phyloP scores from a whole-genome alignment of 2,797 vertebrate species.

The Sarcoramphus papa region DNA sequence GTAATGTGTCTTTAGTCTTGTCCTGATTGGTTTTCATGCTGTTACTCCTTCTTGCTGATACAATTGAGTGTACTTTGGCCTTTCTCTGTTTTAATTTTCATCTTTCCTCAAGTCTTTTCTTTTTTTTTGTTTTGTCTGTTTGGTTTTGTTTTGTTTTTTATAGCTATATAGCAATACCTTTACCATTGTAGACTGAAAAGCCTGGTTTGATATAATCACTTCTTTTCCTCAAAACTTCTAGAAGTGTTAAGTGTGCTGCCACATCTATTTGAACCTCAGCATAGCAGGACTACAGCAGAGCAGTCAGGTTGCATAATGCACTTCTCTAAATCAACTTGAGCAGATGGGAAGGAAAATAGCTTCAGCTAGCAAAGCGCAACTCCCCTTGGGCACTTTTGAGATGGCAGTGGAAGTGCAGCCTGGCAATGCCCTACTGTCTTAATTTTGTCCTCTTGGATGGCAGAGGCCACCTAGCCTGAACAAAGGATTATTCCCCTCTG shows the following conservation, averaged over 20 bases:
- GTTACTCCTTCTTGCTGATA: background rate
- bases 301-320: constrained; percentile 4
- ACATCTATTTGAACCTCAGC: background rate
- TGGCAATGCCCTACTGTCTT: constrained; percentile 26
- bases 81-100: background rate
- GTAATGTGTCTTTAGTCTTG: background rate
- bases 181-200: background rate
- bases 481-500: background rate
- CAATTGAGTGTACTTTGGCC: background rate
- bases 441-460: background rate
- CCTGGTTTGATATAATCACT: background rate
- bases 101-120: background rate
- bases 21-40: background rate
- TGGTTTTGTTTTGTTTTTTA: background rate
- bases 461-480: background rate
- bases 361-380: background rate
- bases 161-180: background rate
- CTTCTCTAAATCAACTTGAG: constrained; percentile 14
- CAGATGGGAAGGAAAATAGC: constrained; percentile 51
- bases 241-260: background rate
- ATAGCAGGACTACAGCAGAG: background rate
- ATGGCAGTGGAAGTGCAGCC: background rate
- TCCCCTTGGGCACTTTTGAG: constrained; percentile 30
- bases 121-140: background rate
- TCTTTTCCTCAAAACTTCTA: background rate